Conservation (phyloP, 2,888 invertebrate genomes). For the Eustalomyia histrio region DNA sequence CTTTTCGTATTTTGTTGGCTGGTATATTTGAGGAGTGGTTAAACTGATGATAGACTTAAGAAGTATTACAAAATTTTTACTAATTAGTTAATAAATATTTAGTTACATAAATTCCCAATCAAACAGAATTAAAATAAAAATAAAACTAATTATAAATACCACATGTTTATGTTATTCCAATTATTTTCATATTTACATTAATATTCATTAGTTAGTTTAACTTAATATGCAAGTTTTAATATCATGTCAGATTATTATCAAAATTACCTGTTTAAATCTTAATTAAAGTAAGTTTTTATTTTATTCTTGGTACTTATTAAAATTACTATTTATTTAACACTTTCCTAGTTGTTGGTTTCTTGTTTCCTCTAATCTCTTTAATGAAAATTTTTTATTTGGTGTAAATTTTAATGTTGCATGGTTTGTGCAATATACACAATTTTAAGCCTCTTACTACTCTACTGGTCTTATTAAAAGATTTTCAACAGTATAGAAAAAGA, state of each 20-base stretch:
- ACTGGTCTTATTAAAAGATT: conserved; percentile 50
- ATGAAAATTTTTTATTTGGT: background rate
- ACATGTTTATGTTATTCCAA: conserved; percentile 5
- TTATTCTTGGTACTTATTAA: background rate
- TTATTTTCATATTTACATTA: conserved; percentile 12
- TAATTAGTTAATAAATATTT: conserved; percentile 50
- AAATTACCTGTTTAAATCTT: conserved; percentile 12
- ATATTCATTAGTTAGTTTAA: conserved; percentile 20
- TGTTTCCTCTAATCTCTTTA: background rate
- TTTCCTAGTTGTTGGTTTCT: background rate
- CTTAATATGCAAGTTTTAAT: background rate
- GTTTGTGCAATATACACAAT: conserved; percentile 10
- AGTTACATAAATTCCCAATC: conserved; percentile 46
- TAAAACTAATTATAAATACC: conserved; percentile 32
- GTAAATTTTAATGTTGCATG: conserved; percentile 26
- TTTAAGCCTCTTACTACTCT: conserved; percentile 28
- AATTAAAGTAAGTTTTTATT: conserved; percentile 7
- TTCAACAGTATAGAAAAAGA: conserved; percentile 17
- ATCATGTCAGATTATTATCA: conserved; percentile 3
- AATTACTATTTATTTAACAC: background rate
- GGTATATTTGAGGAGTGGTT: background rate
- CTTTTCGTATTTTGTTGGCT: conserved; percentile 20
- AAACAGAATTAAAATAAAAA: conserved; percentile 17
- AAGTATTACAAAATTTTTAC: conserved; percentile 3
- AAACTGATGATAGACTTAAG: background rate